phyloP scores from a whole-genome alignment of 2,888 invertebrate genomes.

The Trissonchulus latispiculum region DNA sequence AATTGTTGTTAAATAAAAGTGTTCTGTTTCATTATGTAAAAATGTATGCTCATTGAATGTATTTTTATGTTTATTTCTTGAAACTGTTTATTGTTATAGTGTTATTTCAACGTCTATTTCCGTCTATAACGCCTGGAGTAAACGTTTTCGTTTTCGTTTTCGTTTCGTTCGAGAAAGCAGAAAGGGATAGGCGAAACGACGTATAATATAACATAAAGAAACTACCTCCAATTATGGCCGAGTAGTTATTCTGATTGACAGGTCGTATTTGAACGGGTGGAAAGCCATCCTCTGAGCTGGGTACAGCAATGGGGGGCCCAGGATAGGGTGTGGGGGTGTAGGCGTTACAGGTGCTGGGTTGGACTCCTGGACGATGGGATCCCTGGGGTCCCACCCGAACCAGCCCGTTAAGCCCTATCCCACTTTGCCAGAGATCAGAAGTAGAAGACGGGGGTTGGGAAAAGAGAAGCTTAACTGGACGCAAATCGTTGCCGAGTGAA shows the following conservation, averaged over 20 bases:
- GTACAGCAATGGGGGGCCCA: not conserved
- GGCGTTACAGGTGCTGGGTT: not conserved
- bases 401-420: not conserved
- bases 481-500: not conserved
- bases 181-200: too few species aligned
- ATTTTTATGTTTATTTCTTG: too few species aligned
- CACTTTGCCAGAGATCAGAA: too few species aligned
- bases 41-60: too few species aligned
- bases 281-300: not conserved
- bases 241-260: slow-evolving; percentile 2
- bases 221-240: slow-evolving; percentile 14
- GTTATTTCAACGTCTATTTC: too few species aligned
- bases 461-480: not conserved
- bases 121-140: too few species aligned
- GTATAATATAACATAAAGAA: too few species aligned
- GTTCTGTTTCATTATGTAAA: too few species aligned
- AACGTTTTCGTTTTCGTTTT: too few species aligned
- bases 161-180: too few species aligned
- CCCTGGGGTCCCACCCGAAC: not conserved
- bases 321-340: not conserved
- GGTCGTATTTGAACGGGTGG: slow-evolving; percentile 9
- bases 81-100: too few species aligned
- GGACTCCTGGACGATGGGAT: not conserved
- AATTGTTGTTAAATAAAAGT: too few species aligned
- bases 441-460: not conserved